Evolutionary conservation across 1,140 invertebrate species (phyloP).

Genomic region (Mycetomoellerius zeteki): DNA sequence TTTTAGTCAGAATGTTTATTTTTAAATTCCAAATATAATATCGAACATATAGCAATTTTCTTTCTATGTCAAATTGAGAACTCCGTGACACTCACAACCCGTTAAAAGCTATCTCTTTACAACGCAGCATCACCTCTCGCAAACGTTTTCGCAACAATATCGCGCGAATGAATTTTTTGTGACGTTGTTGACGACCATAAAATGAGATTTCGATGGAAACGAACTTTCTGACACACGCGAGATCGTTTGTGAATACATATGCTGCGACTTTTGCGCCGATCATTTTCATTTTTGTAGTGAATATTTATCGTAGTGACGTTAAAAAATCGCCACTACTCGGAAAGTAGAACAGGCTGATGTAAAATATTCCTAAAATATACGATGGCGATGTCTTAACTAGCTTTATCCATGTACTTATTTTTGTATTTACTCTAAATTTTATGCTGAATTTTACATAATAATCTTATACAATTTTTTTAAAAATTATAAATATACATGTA

Average conservation of each 20-base stretch:
- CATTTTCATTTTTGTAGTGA: conserved; percentile 35
- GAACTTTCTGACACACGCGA: conserved; percentile 16
- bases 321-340: conserved; percentile 26
- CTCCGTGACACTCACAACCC: background rate
- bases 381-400: background rate
- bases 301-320: conserved; percentile 4
- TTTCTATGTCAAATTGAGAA: background rate
- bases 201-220: conserved; percentile 48
- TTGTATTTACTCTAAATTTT: background rate
- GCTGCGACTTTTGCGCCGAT: background rate
- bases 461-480: background rate
- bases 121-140: conserved; percentile 2
- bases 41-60: background rate
- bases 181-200: conserved; percentile 11
- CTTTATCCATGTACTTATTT: background rate
- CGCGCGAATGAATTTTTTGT: conserved; percentile 45
- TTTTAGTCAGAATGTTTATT: background rate
- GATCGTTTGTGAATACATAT: conserved; percentile 28
- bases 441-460: background rate
- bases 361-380: conserved; percentile 18
- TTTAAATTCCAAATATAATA: background rate
- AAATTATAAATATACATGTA: background rate
- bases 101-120: conserved; percentile 28
- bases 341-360: background rate
- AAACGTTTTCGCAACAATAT: conserved; percentile 20